A percentile compares a stretch with the other conserved stretches of the same genome.
phyloP scores from a whole-genome alignment of 2,888 invertebrate species.

The Trisateles emortualis region DNA sequence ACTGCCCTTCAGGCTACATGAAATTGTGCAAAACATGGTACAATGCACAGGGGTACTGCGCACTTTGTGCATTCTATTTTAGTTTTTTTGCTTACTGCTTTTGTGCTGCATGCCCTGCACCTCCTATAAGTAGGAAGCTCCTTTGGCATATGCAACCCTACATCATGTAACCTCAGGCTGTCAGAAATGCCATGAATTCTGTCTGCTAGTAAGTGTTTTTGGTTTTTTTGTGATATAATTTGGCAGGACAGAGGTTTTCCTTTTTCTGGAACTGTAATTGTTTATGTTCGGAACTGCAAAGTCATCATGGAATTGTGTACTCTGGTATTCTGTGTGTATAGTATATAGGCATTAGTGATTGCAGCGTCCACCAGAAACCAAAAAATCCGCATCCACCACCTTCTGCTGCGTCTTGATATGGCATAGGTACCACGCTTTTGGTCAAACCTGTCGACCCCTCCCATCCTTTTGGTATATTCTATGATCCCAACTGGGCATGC shows the following conservation, averaged over 20 bases:
- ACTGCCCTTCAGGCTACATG: conserved; percentile 2
- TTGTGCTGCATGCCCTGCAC: conserved; percentile 11
- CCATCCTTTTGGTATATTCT: neutral
- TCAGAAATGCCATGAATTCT: neutral
- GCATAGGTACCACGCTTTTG: neutral
- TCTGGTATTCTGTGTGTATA: conserved; percentile 19
- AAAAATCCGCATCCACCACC: conserved; percentile 25
- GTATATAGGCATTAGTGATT: conserved; percentile 28
- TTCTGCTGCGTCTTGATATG: conserved; percentile 9
- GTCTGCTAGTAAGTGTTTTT: neutral
- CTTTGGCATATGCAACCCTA: neutral
- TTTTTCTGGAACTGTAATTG: conserved; percentile 7
- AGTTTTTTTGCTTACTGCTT: conserved; percentile 4
- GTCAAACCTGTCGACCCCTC: neutral
- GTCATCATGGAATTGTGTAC: conserved; percentile 6
- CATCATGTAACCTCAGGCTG: neutral
- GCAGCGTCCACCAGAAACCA: conserved; percentile 27
- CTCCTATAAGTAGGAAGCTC: conserved; percentile 1
- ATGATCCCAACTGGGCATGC: neutral
- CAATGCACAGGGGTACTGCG: conserved; percentile 13
- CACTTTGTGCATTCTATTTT: conserved; percentile 17
- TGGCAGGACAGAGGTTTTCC: conserved; percentile 1
- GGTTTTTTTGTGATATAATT: neutral
- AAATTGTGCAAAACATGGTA: conserved; percentile 19
- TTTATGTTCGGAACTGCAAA: conserved; percentile 3